Evolutionary conservation across 2,888 invertebrate genomes (phyloP), one percentile per base, ranked within the genome.

Genomic region (Andrena praecox): DNA sequence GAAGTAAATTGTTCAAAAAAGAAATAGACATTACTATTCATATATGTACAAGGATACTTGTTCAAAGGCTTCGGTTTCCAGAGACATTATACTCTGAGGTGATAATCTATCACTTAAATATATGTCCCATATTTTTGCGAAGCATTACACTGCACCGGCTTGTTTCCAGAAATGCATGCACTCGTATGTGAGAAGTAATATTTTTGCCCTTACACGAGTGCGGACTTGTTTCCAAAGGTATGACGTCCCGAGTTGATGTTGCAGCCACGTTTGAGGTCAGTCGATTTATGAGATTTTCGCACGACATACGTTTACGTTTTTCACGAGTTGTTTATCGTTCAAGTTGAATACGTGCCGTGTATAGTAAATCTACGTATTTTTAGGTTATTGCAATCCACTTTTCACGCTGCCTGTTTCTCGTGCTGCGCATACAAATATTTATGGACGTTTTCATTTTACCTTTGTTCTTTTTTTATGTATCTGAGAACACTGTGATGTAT

Each of bases 261-360:
- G 52, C 20, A 52, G 52, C 52, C 52, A 52, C 52, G 52, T 52
- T 52, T 52, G 52, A 52, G 52, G 52, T 52, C 52, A 52, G 52
- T 20, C 52, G 20, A 52, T 20, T 52, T 52, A 52, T 20, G 52
- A 52, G 52, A 52, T 52, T 52, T 52, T 20, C 52, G 20, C 20
- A 52, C 52, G 52, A 20, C 52, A 52, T 52, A 52, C 52, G 52
- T 52, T 52, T 52, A 52, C 20, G 52, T 52, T n/a, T 52, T 20
- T 52, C 52, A 20, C 52, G 52, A 52, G 52, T 52, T 52, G 52
- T 20, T 52, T n/a, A 20, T 52, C 20, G 52, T 52, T 20, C 52
- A 52, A 52, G 52, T 52, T 52, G 52, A 52, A 52, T 52, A 20
- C 42, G 42, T 42, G 42, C 31, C 16, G 60, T 16, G n/a, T 16